Base-by-base conservation (phyloP, 2,797 vertebrate genomes). In the Notoglanidium macrostoma region DNA sequence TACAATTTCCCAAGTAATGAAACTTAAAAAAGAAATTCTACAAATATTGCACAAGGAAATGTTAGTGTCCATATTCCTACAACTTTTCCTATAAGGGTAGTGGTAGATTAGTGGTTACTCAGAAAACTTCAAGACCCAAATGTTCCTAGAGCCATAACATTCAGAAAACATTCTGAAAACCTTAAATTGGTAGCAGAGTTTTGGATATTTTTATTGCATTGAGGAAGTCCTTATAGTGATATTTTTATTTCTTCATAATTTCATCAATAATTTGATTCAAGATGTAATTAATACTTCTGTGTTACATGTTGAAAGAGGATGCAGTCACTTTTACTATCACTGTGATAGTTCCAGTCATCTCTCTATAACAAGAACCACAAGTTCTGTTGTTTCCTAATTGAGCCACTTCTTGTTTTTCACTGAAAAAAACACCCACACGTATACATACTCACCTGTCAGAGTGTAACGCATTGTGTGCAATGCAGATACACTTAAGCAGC, bases 401-500 rank as follows among this genome's bases (percentile, higher is more conserved):
- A 35, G 4, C 19, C 54, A 76, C 23, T 29, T 44, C 14, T 76
- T 79, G 51, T 32, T 79, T 79, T 79, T 79, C 29, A 54, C 4
- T 32, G 12, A 44, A 51, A 65, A 55, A 79, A 57, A 15, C 46
- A 3, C 63, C 12, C 70, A 35, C 80, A 84, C 54, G 14, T 72
- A 74, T 70, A 70, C n/a, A 77, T 19, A 55, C 6, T 54, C 19
- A 40, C 49, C 49, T 55, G 32, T 35, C 67, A 70, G 49, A 55
- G 40, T 19, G 29, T 59, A 81, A 32, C 0, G 3, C n/a, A 46
- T 29, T 68, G 82, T 55, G 15, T 54, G 63, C 44, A 61, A 32
- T 82, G 61, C 70, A 70, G 73, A 57, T 80, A 32, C 54, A 35
- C 65, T 59, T 59, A 74, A 46, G 70, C 63, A 83, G 61, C 63